Conservation (phyloP, 2,888 invertebrate genomes). For the Polia nebulosa region DNA sequence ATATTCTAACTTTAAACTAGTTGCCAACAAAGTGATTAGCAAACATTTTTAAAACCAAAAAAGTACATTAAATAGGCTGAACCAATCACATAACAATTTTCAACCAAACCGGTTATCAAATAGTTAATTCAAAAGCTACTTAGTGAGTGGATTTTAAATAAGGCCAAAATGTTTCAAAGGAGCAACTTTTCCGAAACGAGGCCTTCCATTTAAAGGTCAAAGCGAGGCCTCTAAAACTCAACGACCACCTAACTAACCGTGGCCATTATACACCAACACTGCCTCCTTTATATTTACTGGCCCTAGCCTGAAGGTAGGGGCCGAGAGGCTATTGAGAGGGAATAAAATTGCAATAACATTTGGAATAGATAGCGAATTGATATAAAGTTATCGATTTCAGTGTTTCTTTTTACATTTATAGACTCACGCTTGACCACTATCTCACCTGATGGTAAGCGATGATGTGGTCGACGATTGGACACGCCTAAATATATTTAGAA, state of each 20-base stretch:
- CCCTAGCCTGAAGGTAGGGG: conserved; percentile 32
- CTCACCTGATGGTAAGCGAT: too few relatives aligned
- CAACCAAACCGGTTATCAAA: conserved; percentile 24
- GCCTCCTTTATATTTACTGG: conserved; percentile 62
- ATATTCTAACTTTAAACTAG: background rate
- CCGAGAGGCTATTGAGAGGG: conserved; percentile 17
- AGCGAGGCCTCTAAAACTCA: conserved; percentile 68
- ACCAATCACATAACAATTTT: conserved; percentile 20
- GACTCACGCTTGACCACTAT: too few relatives aligned
- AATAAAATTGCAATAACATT: conserved; percentile 41
- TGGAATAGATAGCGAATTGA: background rate
- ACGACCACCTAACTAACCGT: conserved; percentile 69
- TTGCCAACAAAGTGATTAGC: background rate
- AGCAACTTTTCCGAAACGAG: conserved; percentile 64
- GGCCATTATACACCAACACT: conserved; percentile 67
- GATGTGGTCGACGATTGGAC: too few relatives aligned
- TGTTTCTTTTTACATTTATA: too few relatives aligned
- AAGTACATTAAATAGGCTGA: background rate
- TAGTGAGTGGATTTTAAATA: conserved; percentile 49
- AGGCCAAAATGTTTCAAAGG: conserved; percentile 63
- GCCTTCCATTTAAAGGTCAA: conserved; percentile 68
- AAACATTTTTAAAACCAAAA: background rate
- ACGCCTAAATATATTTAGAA: too few relatives aligned
- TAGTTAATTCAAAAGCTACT: conserved; percentile 46
- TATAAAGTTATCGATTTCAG: background rate